Conservation (phyloP, 2,888 invertebrate genomes). For the Apamea monoglypha region DNA sequence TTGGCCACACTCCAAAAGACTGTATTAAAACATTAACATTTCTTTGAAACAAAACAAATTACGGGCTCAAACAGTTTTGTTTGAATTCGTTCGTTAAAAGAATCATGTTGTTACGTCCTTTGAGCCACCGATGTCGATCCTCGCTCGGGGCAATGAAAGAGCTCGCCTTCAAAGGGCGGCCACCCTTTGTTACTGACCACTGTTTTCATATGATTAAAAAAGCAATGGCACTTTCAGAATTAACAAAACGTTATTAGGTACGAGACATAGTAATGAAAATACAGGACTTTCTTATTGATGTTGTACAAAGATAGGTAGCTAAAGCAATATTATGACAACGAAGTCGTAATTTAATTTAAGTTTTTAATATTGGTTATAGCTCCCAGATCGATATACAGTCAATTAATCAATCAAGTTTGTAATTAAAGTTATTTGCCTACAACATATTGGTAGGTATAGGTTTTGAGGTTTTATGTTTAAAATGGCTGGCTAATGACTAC, state of each 20-base stretch:
- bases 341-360: not conserved
- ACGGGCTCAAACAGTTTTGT: slow-evolving; percentile 27
- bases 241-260: slow-evolving; percentile 38
- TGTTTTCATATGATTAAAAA: slow-evolving; percentile 63
- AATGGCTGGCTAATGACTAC: not conserved
- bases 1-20: not conserved
- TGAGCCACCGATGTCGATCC: slow-evolving; percentile 51
- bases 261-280: slow-evolving; percentile 26
- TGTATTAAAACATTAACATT: slow-evolving; percentile 2
- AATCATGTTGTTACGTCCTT: slow-evolving; percentile 51
- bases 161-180: slow-evolving; percentile 50
- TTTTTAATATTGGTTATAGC: slow-evolving; percentile 3
- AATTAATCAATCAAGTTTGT: no score
- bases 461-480: not conserved
- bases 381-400: not conserved
- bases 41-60: slow-evolving; percentile 24
- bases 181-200: slow-evolving; percentile 36
- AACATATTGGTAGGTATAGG: not conserved
- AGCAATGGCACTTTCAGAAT: slow-evolving; percentile 28
- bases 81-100: slow-evolving; percentile 49
- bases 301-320: not conserved
- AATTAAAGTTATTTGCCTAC: not conserved
- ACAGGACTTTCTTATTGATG: slow-evolving; percentile 11
- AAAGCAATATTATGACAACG: not conserved
- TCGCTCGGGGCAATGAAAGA: slow-evolving; percentile 57